Evolutionary conservation across 2,797 vertebrate species (phyloP).

Genomic region (Pristis pectinata): DNA sequence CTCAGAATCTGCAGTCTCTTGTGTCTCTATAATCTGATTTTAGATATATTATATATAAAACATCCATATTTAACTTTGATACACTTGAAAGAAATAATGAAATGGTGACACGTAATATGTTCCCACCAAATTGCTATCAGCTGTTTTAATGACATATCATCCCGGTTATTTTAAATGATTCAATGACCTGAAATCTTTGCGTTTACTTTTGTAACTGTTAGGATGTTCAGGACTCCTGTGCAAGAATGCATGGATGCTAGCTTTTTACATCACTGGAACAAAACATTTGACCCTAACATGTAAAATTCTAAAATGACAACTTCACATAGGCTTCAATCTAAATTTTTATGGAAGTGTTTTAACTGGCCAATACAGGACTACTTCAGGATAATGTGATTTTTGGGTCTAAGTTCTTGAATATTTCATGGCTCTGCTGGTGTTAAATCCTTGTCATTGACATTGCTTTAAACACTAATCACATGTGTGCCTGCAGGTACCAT

Average conservation of each 20-base stretch:
- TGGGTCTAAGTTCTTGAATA: background rate
- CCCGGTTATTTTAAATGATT: background rate
- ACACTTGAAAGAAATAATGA: background rate
- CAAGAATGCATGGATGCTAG: background rate
- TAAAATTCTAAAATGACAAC: background rate
- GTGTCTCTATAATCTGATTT: no score
- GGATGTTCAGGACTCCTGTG: no score
- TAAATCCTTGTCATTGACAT: background rate
- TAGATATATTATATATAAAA: no score
- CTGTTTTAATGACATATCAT: background rate
- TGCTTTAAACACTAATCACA: background rate
- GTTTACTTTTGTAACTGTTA: no score
- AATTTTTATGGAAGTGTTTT: background rate
- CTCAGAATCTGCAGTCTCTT: no score
- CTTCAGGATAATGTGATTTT: background rate
- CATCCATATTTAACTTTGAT: background rate
- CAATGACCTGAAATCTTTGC: background rate
- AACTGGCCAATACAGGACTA: background rate
- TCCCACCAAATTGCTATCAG: background rate
- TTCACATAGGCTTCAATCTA: background rate
- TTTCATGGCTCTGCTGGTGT: background rate
- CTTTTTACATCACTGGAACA: background rate
- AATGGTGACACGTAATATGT: background rate
- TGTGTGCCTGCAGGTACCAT: background rate
- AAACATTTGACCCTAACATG: background rate